Evolutionary conservation across 1,140 invertebrate species (phyloP), one percentile per base, ranked within the genome.

Genomic region (Dendrolimus punctatus): DNA sequence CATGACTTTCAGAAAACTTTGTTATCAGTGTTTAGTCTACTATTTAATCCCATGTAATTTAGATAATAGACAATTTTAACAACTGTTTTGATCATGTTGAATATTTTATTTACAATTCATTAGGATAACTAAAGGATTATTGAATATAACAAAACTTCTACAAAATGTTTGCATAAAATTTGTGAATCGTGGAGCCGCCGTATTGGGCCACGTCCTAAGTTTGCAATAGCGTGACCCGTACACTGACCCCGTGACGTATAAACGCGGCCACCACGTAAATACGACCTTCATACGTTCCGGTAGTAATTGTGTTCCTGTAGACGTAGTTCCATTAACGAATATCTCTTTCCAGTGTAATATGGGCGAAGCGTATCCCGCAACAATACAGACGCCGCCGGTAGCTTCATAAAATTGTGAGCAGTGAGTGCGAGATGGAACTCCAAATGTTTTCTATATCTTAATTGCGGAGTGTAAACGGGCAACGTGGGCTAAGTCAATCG

Each of bases 401-500:
- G 23, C 23, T 23, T 23, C 23, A 23, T 23, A 23, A 23, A 23
- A 23, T 23, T 23, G 23, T 23, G 23, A 23, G 23, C 45, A 46
- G 51, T 58, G 40, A 8, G 36, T 46, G 40, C 45, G 46, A 44
- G 47, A 50, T 44, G n/a, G 41, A 47, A 44, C 39, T 54, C 36
- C 23, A 23, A 23, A 53, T 42, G 42, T 50, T 60, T 57, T 62
- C 57, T 66, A 56, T 62, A 53, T 74, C 62, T 71, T 60, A 68
- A 62, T 69, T 53, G 55, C 39, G 41, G 38, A 51, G 46, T 60
- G 67, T 65, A 66, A 70, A 68, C 66, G 60, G 69, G 75, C 73
- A 79, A 76, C 68, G 74, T 81, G 80, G 50, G 64, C 54, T 68
- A 71, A 75, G 67, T 81, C 75, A 77, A 76, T 80, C 76, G 69